These are phyloP conservation scores for Notothenia rossii DNA, from an alignment of 2,113 vertebrate species.

Conservation along the genomic window DNA sequence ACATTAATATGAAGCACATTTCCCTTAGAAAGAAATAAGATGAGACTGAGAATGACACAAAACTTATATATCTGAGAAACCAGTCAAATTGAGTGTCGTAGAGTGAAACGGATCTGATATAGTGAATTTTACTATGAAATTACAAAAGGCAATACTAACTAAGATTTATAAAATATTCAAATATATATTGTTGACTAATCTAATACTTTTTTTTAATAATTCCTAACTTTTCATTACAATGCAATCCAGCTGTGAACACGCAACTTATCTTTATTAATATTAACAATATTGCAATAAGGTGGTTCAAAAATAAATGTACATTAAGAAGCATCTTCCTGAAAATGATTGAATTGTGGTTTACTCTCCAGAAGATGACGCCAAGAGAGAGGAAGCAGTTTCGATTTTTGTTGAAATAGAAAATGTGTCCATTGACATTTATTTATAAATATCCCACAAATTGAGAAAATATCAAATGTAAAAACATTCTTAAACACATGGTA, in stretches of 20 bases:
- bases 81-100: neutral
- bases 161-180: too few species aligned
- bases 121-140: neutral
- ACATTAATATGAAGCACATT: neutral
- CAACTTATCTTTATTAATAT: neutral
- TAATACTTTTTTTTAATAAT: too few species aligned
- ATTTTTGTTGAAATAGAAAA: neutral
- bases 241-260: neutral
- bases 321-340: neutral
- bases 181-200: too few species aligned
- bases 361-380: conserved; percentile 65
- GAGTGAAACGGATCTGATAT: neutral
- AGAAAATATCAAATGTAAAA: too few species aligned
- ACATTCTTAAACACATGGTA: too few species aligned
- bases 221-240: too few species aligned
- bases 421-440: neutral
- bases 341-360: neutral
- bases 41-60: neutral
- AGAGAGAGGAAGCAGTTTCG: conserved; percentile 4
- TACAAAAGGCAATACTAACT: too few species aligned
- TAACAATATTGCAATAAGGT: neutral
- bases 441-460: neutral
- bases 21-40: neutral
- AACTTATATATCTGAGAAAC: neutral
- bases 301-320: neutral